Base-by-base conservation (phyloP, 1,140 invertebrate species). In the Eriocheir sinensis region DNA sequence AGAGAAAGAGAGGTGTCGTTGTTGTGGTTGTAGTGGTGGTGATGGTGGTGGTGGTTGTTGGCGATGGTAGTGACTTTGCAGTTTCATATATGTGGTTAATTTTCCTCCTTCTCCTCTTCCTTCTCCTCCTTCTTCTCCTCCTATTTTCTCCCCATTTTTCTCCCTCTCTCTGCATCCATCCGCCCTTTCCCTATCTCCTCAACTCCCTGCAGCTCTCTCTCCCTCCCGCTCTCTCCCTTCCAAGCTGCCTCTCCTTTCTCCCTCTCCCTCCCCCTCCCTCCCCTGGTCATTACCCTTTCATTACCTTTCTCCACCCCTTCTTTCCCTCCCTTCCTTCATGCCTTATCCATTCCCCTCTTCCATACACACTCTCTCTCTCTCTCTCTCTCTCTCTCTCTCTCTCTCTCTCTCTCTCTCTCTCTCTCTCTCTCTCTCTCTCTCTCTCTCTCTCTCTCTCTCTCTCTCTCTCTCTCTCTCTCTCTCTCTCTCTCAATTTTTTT, bases 261-360 rank as follows among this genome's bases (percentile, higher is more conserved):
- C 83, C n/a, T 32, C 30, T 34, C 60, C n/a, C 85, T 34, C 36
- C 38, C 36, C 32, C 6, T 44, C 85, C 36, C 32, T 36, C 85
- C 85, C 36, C 38, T 34, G 12, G 15, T 86, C 36, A 27, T 40
- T 38, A 36, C 85, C 41, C 27, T n/a, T n/a, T 72, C 27, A 27
- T n/a, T n/a, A n/a, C 60, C 60, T n/a, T 72, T n/a, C 60, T 72
- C 27, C 60, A 27, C 60, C 27, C 60, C 60, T 72, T 72, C 60
- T 72, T n/a, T 21, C 60, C 60, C 60, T 72, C 60, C 60, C 60
- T 21, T n/a, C 60, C 60, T 72, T 72, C 60, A 72, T 72, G 60
- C 60, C 60, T 72, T 72, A 72, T n/a, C 60, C 60, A 72, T 72
- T 72, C 60, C 60, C n/a, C 60, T 72, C 60, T 72, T n/a, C n/a